A percentile compares a stretch with the other conserved stretches of the same genome.
Conservation (phyloP, 2,797 vertebrate species). For the Balearica regulorum region DNA sequence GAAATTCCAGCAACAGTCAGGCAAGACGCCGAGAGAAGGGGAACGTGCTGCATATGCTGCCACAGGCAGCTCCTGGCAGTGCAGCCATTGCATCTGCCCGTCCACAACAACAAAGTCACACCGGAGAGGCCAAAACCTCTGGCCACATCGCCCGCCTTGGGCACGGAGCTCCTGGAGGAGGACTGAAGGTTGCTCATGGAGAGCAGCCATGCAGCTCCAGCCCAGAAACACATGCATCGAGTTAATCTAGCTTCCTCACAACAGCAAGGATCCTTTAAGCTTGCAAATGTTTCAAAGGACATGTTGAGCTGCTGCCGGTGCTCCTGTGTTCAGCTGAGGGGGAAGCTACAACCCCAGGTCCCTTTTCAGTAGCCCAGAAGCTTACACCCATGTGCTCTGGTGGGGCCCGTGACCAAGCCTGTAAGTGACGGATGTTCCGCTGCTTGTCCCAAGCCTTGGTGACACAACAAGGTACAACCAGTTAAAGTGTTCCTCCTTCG, state of each 20-base stretch:
- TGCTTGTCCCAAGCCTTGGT: background rate
- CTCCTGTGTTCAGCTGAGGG: background rate
- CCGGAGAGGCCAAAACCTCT: background rate
- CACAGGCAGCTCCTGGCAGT: background rate
- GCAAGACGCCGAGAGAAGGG: background rate
- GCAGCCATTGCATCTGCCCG: background rate
- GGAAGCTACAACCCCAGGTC: background rate
- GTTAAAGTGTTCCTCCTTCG: fast-evolving
- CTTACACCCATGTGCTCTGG: background rate
- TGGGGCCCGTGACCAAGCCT: fast-evolving
- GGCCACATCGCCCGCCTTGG: background rate
- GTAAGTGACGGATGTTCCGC: background rate
- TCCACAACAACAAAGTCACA: background rate
- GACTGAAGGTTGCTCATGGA: background rate
- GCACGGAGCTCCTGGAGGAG: background rate
- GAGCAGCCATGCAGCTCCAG: background rate
- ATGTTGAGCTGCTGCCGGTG: background rate
- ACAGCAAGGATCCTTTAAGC: background rate
- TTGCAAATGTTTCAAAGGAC: background rate
- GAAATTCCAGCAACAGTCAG: background rate
- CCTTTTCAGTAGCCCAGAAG: background rate
- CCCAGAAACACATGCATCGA: background rate
- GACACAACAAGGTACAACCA: background rate
- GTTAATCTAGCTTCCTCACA: background rate
- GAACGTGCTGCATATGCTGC: background rate